Conservation (phyloP, 2,113 vertebrate species). For the Pseudorasbora parva region DNA sequence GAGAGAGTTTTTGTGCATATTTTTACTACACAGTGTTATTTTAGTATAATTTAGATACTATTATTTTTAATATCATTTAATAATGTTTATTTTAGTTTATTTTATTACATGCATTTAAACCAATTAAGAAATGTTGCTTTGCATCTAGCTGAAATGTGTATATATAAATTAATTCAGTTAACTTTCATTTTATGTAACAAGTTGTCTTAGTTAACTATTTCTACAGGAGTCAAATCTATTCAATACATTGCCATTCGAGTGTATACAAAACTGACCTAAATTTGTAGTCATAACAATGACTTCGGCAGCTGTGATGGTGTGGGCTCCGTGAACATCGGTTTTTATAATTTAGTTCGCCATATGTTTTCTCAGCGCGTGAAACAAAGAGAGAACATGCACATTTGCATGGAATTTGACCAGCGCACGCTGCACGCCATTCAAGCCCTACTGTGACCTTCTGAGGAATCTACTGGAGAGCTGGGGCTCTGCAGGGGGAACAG, state of each 20-base stretch:
- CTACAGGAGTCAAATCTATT: not conserved
- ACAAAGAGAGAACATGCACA: constrained; percentile 54
- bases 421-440: constrained; percentile 19
- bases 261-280: constrained; percentile 52
- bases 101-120: not conserved
- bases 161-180: too few relatives aligned
- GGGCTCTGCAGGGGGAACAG: constrained; percentile 16
- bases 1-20: not conserved
- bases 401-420: constrained; percentile 51
- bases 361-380: constrained; percentile 64
- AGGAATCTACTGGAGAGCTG: constrained; percentile 22
- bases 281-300: constrained; percentile 64
- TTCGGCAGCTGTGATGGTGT: constrained; percentile 56
- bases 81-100: not conserved
- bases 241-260: not conserved
- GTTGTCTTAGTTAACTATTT: not conserved
- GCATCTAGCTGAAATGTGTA: too few relatives aligned
- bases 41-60: not conserved
- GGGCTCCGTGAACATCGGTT: constrained; percentile 59
- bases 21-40: not conserved
- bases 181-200: too few relatives aligned
- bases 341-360: constrained; percentile 72
- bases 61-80: not conserved
- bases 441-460: constrained; percentile 8
- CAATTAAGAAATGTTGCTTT: too few relatives aligned